These are phyloP conservation scores for Scopus umbretta DNA, from an alignment of 2,113 vertebrate genomes.

Conservation along the genomic window DNA sequence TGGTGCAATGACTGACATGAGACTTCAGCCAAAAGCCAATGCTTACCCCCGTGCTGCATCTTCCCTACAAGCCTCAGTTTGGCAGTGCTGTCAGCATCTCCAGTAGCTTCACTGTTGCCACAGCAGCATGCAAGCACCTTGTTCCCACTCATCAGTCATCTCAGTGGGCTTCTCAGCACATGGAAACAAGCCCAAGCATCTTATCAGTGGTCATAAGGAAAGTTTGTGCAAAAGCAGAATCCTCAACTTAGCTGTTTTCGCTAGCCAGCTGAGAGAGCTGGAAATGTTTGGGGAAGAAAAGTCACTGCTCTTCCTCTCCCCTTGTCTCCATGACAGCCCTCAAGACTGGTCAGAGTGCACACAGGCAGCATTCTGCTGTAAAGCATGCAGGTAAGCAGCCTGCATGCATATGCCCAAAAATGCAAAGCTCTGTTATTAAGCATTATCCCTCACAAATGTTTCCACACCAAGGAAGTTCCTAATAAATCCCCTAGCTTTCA, in stretches of 20 bases:
- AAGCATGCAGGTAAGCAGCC: neutral
- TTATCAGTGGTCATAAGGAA: neutral
- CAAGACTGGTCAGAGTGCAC: neutral
- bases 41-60: neutral
- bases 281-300: neutral
- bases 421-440: neutral
- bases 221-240: neutral
- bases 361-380: neutral
- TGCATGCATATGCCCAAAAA: neutral
- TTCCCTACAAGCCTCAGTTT: neutral
- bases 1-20: neutral
- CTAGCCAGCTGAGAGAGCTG: neutral
- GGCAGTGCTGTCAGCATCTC: neutral
- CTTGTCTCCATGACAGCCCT: neutral
- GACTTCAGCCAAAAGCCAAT: neutral
- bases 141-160: neutral
- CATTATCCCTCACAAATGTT: neutral
- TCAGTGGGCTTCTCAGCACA: neutral
- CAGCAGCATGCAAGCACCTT: neutral
- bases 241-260: neutral
- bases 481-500: neutral
- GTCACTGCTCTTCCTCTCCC: neutral
- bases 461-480: neutral
- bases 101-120: neutral
- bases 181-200: neutral